Evolutionary conservation across 2,888 invertebrate genomes (phyloP), one percentile per base, ranked within the genome.

Genomic region (Troides aeacus): DNA sequence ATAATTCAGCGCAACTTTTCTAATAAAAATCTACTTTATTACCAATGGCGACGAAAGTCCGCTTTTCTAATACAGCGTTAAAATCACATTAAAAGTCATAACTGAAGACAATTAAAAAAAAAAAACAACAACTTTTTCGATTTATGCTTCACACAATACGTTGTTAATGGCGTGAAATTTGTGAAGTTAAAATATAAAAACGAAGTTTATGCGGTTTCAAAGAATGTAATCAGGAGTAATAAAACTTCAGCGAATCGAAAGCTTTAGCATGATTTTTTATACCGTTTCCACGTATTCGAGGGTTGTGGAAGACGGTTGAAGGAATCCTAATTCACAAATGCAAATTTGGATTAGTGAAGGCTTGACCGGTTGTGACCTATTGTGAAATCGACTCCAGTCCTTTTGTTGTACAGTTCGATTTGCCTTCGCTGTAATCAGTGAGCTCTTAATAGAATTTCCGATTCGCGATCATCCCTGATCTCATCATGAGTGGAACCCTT

Each of bases 171-270:
- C 57, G n/a, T 12, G 10, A 58, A 61, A 65, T 65, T 69, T 42
- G 57, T 65, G 69, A 24, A 56, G 61, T 30, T 21, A 15, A 57
- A 62, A 60, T 69, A 64, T 53, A 39, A 60, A 68, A 39, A 39
- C 6, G 10, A 39, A 18, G 57, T 68, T n/a, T 56, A n/a, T n/a
- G 62, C 62, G 67, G 58, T 65, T 69, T 69, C 61, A 30, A 64
- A 46, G 65, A 69, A 65, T 42, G 69, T 69, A 69, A 69, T 69
- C 65, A 69, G 65, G 58, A 62, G 17, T 56, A 39, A 69, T 64
- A 65, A 69, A 69, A 69, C 21, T 69, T 23, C 61, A 30, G 15
- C 36, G 30, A 69, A 62, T 62, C 42, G 0, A 18, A 17, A 53
- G 6, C 39, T 10, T 60, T 68, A 59, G 60, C 65, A 50, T n/a